Evolutionary conservation across 2,888 invertebrate genomes (phyloP), one percentile per base, ranked within the genome.

Genomic region (Pterobdella sp.): DNA sequence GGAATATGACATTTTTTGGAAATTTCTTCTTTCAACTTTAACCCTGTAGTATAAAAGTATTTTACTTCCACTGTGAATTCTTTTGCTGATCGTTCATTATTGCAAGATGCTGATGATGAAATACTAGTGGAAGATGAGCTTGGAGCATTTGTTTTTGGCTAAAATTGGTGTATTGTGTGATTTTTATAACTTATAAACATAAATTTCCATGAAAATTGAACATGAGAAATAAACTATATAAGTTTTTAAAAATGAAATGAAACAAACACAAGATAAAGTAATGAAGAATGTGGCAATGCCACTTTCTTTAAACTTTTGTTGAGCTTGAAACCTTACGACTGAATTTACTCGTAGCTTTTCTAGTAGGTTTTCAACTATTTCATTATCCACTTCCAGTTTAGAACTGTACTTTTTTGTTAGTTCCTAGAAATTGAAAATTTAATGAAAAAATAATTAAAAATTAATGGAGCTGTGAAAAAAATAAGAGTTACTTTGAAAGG

Each of bases 241-340:
- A n/a, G 7, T 7, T 14, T 63, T 35, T 2, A 22, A 69, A 69
- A 3, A 69, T 32, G 29, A 31, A 3, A 22, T 52, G 31, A 69
- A 71, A 35, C 35, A 56, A 63, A 60, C 60, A 67, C 29, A 66
- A 72, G 10, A 32, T 22, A 71, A 32, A 0, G 37, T 68, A n/a
- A 68, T 14, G 34, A 66, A 32, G 34, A 92, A 83, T 0, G 90
- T 89, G 0, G 91, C 91, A 71, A 89, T 79, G 0, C 91, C 91
- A 0, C 89, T 89, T 78, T 88, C 87, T 76, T 88, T 87, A 78
- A 88, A 91, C 74, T 88, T 87, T 1, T 87, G 87, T 76, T 89
- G 87, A 34, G 90, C 89, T 75, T 88, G 88, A 22, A 90, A 85
- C 78, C 90, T 88, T 72, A 90, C 88, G 0, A 91, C 79, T 0